A percentile compares a stretch with the other conserved stretches of the same genome.
Conservation (phyloP, 1,140 invertebrate species). For the Caenorhabditis brenneri region DNA sequence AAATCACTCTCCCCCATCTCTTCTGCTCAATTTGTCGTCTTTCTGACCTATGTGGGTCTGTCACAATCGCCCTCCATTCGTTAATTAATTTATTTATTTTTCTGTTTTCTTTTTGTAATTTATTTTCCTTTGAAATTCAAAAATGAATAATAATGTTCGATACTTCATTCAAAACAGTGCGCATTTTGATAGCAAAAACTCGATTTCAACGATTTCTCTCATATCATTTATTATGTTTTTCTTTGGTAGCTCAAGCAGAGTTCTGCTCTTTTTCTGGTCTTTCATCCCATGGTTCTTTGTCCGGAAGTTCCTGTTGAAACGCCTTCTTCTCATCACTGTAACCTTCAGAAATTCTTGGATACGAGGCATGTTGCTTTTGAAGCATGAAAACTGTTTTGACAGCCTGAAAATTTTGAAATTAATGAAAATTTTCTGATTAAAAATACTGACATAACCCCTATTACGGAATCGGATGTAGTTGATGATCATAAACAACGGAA, state of each 20-base stretch:
- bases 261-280: too few species aligned
- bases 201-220: too few species aligned
- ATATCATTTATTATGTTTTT: too few species aligned
- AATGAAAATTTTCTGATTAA: neutral
- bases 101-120: neutral
- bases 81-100: neutral
- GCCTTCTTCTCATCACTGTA: neutral
- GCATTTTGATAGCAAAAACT: too few species aligned
- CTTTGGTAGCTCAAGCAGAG: too few species aligned
- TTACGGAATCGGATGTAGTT: neutral
- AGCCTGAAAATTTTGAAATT: neutral
- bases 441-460: neutral
- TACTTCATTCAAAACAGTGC: neutral
- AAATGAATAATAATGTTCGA: neutral
- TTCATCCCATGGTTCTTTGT: neutral
- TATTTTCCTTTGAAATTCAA: neutral
- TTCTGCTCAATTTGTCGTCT: slow-evolving; percentile 31
- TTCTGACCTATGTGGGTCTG: slow-evolving; percentile 36
- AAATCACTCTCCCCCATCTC: neutral
- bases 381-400: neutral
- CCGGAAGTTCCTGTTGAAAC: neutral
- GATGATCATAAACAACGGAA: neutral
- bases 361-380: neutral
- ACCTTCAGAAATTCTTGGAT: neutral
- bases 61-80: neutral